A percentile compares a stretch with the other conserved stretches of the same genome.
phyloP scores from a whole-genome alignment of 30 jellyfish, hydroid and myxozoan genomes.

The Aurelia coerulea region DNA sequence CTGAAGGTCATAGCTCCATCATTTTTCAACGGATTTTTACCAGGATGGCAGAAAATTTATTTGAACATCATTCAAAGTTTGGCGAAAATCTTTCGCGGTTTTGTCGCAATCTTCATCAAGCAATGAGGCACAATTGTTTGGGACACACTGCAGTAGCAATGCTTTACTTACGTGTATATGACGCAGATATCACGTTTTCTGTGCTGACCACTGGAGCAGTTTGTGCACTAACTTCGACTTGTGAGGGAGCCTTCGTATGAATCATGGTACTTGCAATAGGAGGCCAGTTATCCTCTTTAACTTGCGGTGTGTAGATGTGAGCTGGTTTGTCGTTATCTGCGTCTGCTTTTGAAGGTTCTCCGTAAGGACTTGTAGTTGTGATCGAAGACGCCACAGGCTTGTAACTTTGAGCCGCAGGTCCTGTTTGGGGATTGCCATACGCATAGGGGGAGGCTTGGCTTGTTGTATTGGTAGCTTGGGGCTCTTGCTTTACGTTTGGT shows the following conservation, averaged over 20 bases:
- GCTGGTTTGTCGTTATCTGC: background rate
- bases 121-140: too few species aligned
- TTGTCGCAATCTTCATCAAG: too few species aligned
- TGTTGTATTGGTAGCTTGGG: background rate
- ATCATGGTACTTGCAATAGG: conserved; percentile 45
- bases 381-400: background rate
- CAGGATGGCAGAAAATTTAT: too few species aligned
- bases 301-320: conserved; percentile 61
- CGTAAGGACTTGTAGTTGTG: background rate
- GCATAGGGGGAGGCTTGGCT: background rate
- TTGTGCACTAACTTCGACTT: background rate
- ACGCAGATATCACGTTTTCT: conserved; percentile 7
- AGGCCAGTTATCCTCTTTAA: conserved; percentile 54
- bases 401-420: background rate
- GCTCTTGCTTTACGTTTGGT: background rate
- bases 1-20: too few species aligned
- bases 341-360: background rate
- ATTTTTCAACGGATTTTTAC: too few species aligned
- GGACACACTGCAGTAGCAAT: too few species aligned
- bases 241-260: conserved; percentile 22
- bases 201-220: conserved; percentile 4
- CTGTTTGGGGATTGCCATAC: background rate
- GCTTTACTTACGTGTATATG: conserved; percentile 11
- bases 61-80: too few species aligned
- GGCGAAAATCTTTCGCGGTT: too few species aligned